Evolutionary conservation across 2,797 vertebrate genomes (phyloP).

Genomic region (Atherinosoma microstoma): DNA sequence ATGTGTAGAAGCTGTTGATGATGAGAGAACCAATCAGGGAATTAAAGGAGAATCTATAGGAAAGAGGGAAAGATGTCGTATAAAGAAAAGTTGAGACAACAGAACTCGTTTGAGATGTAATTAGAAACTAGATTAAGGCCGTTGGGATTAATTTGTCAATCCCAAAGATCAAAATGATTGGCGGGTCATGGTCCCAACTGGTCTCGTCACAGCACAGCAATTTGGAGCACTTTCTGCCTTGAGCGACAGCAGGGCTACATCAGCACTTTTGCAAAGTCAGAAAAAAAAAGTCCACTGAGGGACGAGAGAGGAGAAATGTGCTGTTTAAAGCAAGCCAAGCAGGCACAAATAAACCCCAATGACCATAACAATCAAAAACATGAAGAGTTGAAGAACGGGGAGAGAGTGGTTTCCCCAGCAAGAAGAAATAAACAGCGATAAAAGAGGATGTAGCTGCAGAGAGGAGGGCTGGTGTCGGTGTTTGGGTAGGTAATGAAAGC

Average conservation of each 20-base stretch:
- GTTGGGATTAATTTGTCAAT: conserved; percentile 64
- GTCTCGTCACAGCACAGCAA: conserved; percentile 40
- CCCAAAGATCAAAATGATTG: conserved; percentile 68
- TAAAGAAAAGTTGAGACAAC: conserved; percentile 40
- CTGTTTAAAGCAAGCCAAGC: conserved; percentile 58
- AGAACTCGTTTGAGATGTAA: conserved; percentile 39
- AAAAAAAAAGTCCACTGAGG: conserved; percentile 50
- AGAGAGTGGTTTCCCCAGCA: conserved; percentile 6
- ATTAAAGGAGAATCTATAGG: conserved; percentile 46
- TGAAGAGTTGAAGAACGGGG: not conserved
- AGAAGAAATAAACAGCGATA: conserved; percentile 47
- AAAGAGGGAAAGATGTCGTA: conserved; percentile 20
- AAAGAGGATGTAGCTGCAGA: conserved; percentile 41
- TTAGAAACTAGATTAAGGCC: conserved; percentile 45
- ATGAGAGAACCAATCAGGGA: conserved; percentile 30
- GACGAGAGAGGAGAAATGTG: conserved; percentile 24
- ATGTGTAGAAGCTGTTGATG: conserved; percentile 23
- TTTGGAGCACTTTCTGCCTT: conserved; percentile 34
- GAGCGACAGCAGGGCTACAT: conserved; percentile 56
- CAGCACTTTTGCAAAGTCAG: conserved; percentile 74
- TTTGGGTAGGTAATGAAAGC: conserved; percentile 69
- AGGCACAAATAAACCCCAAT: conserved; percentile 70
- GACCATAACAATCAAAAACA: conserved; percentile 52
- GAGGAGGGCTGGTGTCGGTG: conserved; percentile 36
- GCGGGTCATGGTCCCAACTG: conserved; percentile 53